phyloP scores from a whole-genome alignment of 2,888 invertebrate species.

The Cantharis flavilabris region DNA sequence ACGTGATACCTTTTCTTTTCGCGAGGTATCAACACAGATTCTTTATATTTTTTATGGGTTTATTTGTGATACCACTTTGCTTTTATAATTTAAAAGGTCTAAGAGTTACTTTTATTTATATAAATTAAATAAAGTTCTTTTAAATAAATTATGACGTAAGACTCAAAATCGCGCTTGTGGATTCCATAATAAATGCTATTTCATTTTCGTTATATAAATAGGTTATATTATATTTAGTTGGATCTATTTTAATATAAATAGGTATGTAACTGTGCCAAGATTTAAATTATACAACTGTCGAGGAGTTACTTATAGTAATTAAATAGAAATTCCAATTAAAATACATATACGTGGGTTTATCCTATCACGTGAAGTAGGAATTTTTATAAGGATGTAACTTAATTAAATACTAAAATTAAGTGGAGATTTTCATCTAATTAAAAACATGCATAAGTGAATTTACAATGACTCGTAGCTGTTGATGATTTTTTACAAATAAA shows the following conservation, averaged over 20 bases:
- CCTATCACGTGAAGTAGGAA: slow-evolving; percentile 7
- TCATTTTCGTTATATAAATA: neutral
- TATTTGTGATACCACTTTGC: neutral
- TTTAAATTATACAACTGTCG: slow-evolving; percentile 7
- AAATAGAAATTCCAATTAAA: slow-evolving; percentile 6
- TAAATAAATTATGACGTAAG: neutral
- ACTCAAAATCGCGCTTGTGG: neutral
- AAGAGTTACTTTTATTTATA: neutral
- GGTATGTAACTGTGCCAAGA: neutral
- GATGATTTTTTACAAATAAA: neutral
- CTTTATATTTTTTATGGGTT: slow-evolving; percentile 5
- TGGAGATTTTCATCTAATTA: slow-evolving; percentile 11
- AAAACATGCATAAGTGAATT: slow-evolving; percentile 13
- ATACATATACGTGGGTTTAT: neutral
- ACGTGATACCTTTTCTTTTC: slow-evolving; percentile 10
- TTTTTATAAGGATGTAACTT: slow-evolving; percentile 15
- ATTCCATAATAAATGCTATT: neutral
- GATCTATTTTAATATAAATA: slow-evolving; percentile 1
- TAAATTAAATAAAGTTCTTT: neutral
- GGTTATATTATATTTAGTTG: neutral
- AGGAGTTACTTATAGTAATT: slow-evolving; percentile 14
- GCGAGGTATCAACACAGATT: slow-evolving; percentile 7
- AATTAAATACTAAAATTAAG: slow-evolving; percentile 14
- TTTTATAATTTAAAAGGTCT: neutral
- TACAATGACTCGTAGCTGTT: neutral